Percentiles rank a stretch among this genome's conserved stretches.
These are phyloP conservation scores for Squalus acanthias DNA, from an alignment of 2,797 vertebrate genomes.

Conservation along the genomic window DNA sequence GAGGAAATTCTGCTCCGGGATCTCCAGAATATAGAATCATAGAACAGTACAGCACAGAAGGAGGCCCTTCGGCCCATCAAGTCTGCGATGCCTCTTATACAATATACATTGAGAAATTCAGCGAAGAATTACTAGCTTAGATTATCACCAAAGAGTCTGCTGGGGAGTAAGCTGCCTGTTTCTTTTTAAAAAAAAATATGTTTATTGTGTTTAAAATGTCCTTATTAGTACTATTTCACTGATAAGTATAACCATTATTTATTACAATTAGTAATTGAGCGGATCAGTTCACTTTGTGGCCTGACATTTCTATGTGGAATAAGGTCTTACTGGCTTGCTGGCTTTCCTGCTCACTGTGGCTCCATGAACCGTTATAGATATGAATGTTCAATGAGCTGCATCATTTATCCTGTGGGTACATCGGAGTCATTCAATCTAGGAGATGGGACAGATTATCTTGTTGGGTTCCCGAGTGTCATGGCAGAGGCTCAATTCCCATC, in stretches of 20 bases:
- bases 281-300: not conserved
- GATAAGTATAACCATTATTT: not conserved
- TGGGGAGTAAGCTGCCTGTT: not conserved
- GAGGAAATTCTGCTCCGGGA: not conserved
- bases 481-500: slow-evolving; percentile 31
- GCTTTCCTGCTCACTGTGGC: not conserved
- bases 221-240: not conserved
- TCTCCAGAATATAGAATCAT: not conserved
- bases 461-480: slow-evolving; percentile 27
- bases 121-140: not conserved
- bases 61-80: not conserved
- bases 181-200: not conserved
- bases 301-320: not conserved
- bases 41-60: not conserved
- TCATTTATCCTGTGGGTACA: not conserved
- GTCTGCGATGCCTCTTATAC: not conserved
- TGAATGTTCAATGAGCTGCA: not conserved
- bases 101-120: not conserved
- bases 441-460: slow-evolving; percentile 21
- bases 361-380: not conserved
- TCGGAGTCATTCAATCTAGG: not conserved
- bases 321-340: not conserved
- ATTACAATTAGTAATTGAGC: not conserved
- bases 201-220: not conserved
- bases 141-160: not conserved